Conservation (phyloP, 2,113 vertebrate species). For the Hippocampus mohnikei region DNA sequence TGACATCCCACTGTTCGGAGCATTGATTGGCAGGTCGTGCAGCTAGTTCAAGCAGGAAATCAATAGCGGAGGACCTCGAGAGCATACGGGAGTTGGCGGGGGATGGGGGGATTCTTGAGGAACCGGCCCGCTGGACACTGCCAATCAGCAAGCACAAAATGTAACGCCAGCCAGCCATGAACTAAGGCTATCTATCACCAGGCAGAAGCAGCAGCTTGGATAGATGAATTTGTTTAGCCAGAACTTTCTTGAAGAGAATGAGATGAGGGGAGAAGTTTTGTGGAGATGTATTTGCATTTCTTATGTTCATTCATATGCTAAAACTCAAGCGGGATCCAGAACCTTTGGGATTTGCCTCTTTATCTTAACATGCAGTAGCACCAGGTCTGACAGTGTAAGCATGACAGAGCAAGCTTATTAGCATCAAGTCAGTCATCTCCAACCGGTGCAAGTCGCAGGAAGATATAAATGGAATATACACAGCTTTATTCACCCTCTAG, state of each 20-base stretch:
- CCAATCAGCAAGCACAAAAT: constrained; percentile 83
- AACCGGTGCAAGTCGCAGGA: constrained; percentile 51
- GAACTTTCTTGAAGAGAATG: constrained; percentile 59
- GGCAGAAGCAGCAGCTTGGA: constrained; percentile 73
- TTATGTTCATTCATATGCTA: constrained; percentile 70
- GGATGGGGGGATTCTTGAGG: constrained; percentile 68
- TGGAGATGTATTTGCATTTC: constrained; percentile 71
- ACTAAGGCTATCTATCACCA: constrained; percentile 83
- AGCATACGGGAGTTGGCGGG: constrained; percentile 54
- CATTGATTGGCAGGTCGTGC: constrained; percentile 84
- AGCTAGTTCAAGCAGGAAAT: constrained; percentile 82
- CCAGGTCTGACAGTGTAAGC: constrained; percentile 74
- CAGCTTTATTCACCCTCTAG: constrained; percentile 63
- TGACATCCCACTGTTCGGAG: constrained; percentile 85
- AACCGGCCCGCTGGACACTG: constrained; percentile 80
- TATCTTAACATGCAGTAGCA: constrained; percentile 73
- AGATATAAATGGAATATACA: constrained; percentile 63
- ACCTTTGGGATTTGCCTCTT: constrained; percentile 72
- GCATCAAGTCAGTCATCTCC: constrained; percentile 75
- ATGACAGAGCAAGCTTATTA: constrained; percentile 79
- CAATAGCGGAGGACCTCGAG: constrained; percentile 82
- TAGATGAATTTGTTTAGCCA: constrained; percentile 71
- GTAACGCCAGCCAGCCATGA: constrained; percentile 84
- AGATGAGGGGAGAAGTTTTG: constrained; percentile 48
- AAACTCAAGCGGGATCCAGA: constrained; percentile 69